These are phyloP conservation scores for Theristicus caerulescens DNA, from an alignment of 2,113 vertebrate species.

Conservation along the genomic window DNA sequence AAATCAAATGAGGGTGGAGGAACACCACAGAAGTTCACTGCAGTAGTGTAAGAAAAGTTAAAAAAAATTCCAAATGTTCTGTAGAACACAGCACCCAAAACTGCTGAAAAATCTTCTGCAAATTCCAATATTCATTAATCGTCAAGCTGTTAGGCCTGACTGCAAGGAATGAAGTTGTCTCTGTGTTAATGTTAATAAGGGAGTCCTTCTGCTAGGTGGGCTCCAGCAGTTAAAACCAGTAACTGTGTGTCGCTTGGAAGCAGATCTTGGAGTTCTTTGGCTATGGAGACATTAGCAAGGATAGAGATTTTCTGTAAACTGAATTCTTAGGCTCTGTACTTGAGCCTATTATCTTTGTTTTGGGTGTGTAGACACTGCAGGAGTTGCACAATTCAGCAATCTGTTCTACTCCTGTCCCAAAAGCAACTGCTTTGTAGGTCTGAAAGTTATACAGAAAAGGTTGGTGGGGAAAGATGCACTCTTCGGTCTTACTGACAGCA, in stretches of 20 bases:
- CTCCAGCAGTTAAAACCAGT: not conserved
- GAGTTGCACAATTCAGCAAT: not conserved
- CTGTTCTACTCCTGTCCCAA: not conserved
- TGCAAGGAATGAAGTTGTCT: not conserved
- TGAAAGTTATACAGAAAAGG: not conserved
- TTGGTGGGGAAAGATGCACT: not conserved
- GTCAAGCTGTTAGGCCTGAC: not conserved
- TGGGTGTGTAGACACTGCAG: not conserved
- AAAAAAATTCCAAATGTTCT: not conserved
- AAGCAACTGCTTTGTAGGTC: not conserved
- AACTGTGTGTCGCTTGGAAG: not conserved
- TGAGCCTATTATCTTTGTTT: not conserved
- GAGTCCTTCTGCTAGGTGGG: not conserved
- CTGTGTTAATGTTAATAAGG: not conserved
- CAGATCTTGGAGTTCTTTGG: not conserved
- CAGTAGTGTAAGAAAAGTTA: not conserved
- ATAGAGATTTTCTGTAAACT: not conserved
- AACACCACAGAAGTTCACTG: not conserved
- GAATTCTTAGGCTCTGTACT: not conserved
- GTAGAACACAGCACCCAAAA: not conserved
- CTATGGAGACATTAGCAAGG: not conserved
- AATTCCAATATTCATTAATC: not conserved
- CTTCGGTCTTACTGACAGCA: not conserved
- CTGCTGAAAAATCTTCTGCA: not conserved
- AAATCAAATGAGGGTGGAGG: fast-evolving